Evolutionary conservation across 2,888 invertebrate species (phyloP).

Genomic region (Zhengitettix transpicula): DNA sequence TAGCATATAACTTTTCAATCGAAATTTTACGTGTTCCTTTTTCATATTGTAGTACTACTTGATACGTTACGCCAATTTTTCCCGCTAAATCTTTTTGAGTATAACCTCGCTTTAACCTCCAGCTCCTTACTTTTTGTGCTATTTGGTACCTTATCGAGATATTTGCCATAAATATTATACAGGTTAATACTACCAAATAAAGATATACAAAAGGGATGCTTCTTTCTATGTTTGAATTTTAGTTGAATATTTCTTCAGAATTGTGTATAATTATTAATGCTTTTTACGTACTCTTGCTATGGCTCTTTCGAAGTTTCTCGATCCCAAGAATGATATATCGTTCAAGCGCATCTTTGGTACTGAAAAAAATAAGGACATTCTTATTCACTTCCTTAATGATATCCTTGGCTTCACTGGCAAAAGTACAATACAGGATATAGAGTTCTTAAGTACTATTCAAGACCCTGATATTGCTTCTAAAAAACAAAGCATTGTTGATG

Average conservation of each 20-base stretch:
- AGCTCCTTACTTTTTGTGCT: too few species aligned
- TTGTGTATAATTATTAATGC: neutral
- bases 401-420: constrained; percentile 3
- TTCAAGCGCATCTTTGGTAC: neutral
- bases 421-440: constrained; percentile 27
- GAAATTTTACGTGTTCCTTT: too few species aligned
- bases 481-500: constrained; percentile 18
- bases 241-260: neutral
- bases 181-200: too few species aligned
- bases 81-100: too few species aligned
- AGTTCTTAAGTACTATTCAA: constrained; percentile 35
- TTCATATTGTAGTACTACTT: too few species aligned
- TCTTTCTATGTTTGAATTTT: too few species aligned
- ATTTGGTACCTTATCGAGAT: too few species aligned
- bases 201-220: too few species aligned
- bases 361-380: constrained; percentile 34
- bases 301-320: neutral
- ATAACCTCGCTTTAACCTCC: too few species aligned
- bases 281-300: neutral
- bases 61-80: too few species aligned
- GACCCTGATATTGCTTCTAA: constrained; percentile 30
- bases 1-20: too few species aligned
- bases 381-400: constrained; percentile 22
- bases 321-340: neutral
- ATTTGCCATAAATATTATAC: too few species aligned